Base-by-base conservation (phyloP, 1,140 invertebrate species). In the Philopotamus ludificatus region DNA sequence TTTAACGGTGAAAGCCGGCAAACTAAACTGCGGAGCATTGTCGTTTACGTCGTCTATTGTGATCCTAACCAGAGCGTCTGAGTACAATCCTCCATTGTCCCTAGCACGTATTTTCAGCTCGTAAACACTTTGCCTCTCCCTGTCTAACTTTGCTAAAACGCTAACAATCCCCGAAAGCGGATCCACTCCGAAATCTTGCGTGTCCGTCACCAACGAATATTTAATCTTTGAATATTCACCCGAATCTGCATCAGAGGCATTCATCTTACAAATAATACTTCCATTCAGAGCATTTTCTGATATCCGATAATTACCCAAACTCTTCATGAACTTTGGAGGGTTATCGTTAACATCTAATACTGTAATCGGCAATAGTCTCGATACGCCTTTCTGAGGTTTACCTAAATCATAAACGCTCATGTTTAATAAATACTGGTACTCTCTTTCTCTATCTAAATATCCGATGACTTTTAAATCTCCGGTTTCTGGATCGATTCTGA, bases 21-120 rank as follows among this genome's bases (percentile, higher is more conserved):
- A 75, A 22, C 85, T 83, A 69, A 95, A 95, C 45, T 78, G 82
- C 0, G 93, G 93, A 0, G 87, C 80, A 74, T 93, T 93, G 76
- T 95, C 93, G 72, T 95, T 95, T 12, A 92, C 86, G 72, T 95
- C 93, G 65, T 90, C 85, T 2, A 95, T 84, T 1, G 82, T 80
- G 15, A 94, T 83, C 15, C 88, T 76, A 18, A 93, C 84, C 2
- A 89, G 66, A 2, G 90, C 88, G 63, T 90, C 88, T 0, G 88
- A 85, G 66, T 86, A 86, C 2, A 92, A 74, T 1, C 82, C 84
- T 12, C 81, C 83, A 49, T 82, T 78, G 73, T 95, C 93, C 12
- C 84, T 85, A 0, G 92, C 93, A 21, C 87, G 79, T 12, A 95
- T 87, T 54, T 85, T 82, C 7, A 97, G 72, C 67, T 92, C 88